These are phyloP conservation scores for Pyralis farinalis DNA, from an alignment of 2,888 invertebrate species.

Conservation along the genomic window DNA sequence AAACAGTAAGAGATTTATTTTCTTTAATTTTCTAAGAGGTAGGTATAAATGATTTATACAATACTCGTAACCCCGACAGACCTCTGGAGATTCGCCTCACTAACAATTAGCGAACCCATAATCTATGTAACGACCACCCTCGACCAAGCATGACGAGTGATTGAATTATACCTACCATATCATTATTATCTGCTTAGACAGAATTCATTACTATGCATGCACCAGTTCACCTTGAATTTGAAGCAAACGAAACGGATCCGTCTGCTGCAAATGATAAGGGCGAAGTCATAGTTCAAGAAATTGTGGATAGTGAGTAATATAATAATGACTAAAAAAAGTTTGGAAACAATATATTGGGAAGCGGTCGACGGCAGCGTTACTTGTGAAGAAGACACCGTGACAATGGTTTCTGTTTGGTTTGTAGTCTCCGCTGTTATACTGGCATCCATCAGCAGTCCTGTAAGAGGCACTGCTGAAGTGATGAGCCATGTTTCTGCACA, in stretches of 20 bases:
- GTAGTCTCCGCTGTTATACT: conserved; percentile 27
- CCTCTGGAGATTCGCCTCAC: no score
- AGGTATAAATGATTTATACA: no score
- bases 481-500: conserved; percentile 75
- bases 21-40: no score
- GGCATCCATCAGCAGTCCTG: conserved; percentile 28
- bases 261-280: neutral
- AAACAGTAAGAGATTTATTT: no score
- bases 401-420: conserved; percentile 18
- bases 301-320: conserved; percentile 14
- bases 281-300: neutral
- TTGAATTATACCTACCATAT: conserved; percentile 1
- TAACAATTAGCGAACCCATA: no score
- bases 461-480: conserved; percentile 55
- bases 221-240: neutral
- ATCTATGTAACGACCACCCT: neutral
- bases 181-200: conserved; percentile 1
- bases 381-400: conserved; percentile 2
- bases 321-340: conserved; percentile 31
- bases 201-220: neutral
- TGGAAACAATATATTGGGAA: conserved; percentile 28
- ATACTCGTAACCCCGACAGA: no score
- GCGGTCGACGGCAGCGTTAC: neutral
- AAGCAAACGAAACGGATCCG: neutral
- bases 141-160: conserved; percentile 1